These are phyloP conservation scores for Aleadryas rufinucha DNA, from an alignment of 2,113 vertebrate species.

Conservation along the genomic window DNA sequence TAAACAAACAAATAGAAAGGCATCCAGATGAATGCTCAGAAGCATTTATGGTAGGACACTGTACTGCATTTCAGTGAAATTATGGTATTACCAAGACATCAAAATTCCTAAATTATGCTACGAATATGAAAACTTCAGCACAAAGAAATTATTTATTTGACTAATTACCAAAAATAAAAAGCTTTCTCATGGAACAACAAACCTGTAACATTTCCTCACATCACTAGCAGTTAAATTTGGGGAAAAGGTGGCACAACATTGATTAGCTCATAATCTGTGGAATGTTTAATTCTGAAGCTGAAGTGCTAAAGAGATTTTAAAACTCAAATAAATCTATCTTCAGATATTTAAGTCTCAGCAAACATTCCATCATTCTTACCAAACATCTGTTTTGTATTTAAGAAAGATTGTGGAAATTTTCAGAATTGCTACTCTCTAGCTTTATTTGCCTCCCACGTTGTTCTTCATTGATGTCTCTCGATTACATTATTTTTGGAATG, in stretches of 20 bases:
- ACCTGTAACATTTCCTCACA: neutral
- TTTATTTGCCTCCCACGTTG: constrained; percentile 44
- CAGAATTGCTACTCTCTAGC: constrained; percentile 37
- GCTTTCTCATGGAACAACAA: neutral
- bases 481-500: constrained; percentile 57
- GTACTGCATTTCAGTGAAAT: neutral
- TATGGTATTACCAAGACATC: neutral
- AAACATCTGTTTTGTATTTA: constrained; percentile 51
- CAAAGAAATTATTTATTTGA: neutral
- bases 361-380: constrained; percentile 32
- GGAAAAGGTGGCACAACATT: neutral
- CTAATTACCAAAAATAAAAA: neutral
- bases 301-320: neutral
- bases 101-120: neutral
- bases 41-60: neutral
- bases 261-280: neutral
- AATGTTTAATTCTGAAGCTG: neutral
- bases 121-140: neutral
- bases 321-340: neutral
- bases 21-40: neutral
- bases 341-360: constrained; percentile 1
- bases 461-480: constrained; percentile 24
- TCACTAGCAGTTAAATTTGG: neutral
- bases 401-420: constrained; percentile 50
- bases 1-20: neutral